Evolutionary conservation across 2,797 vertebrate genomes (phyloP).

Genomic region (Petrocephalus sullivani): DNA sequence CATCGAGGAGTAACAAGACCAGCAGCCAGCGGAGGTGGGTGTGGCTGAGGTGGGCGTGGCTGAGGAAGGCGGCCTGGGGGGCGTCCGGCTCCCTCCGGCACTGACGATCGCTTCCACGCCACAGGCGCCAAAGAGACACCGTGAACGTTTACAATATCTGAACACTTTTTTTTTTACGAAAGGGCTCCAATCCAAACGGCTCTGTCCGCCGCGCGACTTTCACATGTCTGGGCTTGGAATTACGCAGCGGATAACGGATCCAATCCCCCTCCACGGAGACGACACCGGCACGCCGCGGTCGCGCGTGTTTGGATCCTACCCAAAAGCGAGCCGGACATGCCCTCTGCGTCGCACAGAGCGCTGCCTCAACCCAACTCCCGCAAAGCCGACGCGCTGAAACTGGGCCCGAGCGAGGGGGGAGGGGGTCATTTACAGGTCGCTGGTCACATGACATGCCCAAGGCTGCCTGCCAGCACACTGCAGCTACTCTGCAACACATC

Average conservation of each 20-base stretch:
- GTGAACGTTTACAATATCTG: background rate
- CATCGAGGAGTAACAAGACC: background rate
- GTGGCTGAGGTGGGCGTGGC: background rate
- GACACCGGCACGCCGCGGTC: background rate
- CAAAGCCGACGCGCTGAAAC: background rate
- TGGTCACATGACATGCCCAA: constrained; percentile 59
- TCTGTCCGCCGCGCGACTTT: background rate
- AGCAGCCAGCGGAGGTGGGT: background rate
- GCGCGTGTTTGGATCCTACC: background rate
- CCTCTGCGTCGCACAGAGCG: background rate
- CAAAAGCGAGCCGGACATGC: background rate
- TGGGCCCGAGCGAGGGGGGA: constrained; percentile 25
- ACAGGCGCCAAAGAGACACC: background rate
- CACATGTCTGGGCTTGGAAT: background rate
- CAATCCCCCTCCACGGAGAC: background rate
- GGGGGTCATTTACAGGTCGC: constrained; percentile 57
- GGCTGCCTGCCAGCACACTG: constrained; percentile 55
- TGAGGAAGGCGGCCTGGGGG: background rate
- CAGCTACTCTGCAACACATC: constrained; percentile 43
- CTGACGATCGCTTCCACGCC: background rate
- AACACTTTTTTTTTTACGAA: background rate
- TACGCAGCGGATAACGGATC: background rate
- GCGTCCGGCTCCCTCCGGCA: background rate
- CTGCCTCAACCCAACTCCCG: too few species aligned
- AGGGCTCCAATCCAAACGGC: background rate